Evolutionary conservation across 2,113 vertebrate species (phyloP).

Genomic region (Pomatostomus ruficeps): DNA sequence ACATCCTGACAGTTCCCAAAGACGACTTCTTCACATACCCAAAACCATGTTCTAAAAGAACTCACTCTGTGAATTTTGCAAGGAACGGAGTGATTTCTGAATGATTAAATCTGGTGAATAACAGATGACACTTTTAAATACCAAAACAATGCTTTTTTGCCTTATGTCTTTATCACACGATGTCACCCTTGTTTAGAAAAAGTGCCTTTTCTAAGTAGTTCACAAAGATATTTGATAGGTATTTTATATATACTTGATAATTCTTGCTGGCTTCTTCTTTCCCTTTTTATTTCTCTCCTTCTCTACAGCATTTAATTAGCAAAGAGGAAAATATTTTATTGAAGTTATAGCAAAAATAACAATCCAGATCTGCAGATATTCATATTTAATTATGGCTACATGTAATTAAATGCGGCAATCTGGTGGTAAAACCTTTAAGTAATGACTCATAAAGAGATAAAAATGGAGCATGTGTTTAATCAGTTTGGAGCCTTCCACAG

Average conservation of each 20-base stretch:
- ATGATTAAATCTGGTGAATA: not conserved
- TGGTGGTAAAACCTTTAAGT: constrained; percentile 79
- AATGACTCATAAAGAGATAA: constrained; percentile 78
- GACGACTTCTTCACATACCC: not conserved
- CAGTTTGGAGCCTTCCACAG: constrained; percentile 69
- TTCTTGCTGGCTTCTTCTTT: not conserved
- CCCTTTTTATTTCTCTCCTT: not conserved
- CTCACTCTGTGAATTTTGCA: not conserved
- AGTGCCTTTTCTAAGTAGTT: not conserved
- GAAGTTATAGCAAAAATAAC: constrained; percentile 58
- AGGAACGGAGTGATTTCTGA: not conserved
- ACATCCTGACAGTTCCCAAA: not conserved
- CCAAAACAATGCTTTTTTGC: not conserved
- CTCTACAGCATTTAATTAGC: constrained; percentile 36
- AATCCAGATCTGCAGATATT: constrained; percentile 60
- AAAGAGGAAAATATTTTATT: constrained; percentile 55
- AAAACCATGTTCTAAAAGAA: not conserved
- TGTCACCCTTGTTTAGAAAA: not conserved
- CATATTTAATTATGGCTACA: constrained; percentile 72
- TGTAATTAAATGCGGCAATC: constrained; percentile 75
- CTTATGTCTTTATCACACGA: not conserved
- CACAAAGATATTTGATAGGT: not conserved
- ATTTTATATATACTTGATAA: not conserved
- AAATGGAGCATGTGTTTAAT: constrained; percentile 78
- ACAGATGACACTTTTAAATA: not conserved